A percentile compares a stretch with the other conserved stretches of the same genome.
phyloP scores from a whole-genome alignment of 2,888 invertebrate genomes.

The Athalia rosae region DNA sequence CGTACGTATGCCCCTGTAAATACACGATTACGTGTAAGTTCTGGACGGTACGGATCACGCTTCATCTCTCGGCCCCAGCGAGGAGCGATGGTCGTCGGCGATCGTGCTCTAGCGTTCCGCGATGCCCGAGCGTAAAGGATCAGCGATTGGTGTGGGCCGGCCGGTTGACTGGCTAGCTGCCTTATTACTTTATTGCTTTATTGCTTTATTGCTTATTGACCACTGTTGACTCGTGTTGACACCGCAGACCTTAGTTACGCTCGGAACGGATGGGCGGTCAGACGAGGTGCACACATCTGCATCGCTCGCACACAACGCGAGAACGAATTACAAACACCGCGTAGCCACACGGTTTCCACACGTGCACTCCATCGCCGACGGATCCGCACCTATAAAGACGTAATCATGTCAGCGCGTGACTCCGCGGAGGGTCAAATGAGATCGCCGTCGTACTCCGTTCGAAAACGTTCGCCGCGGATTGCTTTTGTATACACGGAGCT shows the following conservation, averaged over 20 bases:
- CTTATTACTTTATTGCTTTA: constrained; percentile 45
- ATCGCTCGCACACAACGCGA: background rate
- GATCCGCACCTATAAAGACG: background rate
- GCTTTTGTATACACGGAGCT: background rate
- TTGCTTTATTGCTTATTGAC: constrained; percentile 72
- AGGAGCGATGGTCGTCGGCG: background rate
- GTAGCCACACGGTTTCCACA: background rate
- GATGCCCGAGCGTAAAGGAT: constrained; percentile 21
- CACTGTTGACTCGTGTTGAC: constrained; percentile 74
- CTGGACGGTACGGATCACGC: too few relatives aligned
- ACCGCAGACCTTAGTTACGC: constrained; percentile 71
- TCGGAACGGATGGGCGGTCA: constrained; percentile 18
- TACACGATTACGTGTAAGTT: too few relatives aligned
- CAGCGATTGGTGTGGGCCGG: constrained; percentile 65
- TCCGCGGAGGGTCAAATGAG: constrained; percentile 22
- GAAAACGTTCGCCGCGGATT: constrained; percentile 19
- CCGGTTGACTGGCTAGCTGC: constrained; percentile 53
- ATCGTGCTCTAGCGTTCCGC: background rate
- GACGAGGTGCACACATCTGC: background rate
- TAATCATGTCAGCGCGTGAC: constrained; percentile 41
- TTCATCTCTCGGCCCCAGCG: too few relatives aligned
- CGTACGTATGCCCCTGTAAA: too few relatives aligned
- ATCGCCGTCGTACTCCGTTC: constrained; percentile 24
- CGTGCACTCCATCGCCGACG: background rate
- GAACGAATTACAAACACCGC: background rate